Evolutionary conservation across 2,797 vertebrate species (phyloP).

Genomic region (Chelonia mydas): DNA sequence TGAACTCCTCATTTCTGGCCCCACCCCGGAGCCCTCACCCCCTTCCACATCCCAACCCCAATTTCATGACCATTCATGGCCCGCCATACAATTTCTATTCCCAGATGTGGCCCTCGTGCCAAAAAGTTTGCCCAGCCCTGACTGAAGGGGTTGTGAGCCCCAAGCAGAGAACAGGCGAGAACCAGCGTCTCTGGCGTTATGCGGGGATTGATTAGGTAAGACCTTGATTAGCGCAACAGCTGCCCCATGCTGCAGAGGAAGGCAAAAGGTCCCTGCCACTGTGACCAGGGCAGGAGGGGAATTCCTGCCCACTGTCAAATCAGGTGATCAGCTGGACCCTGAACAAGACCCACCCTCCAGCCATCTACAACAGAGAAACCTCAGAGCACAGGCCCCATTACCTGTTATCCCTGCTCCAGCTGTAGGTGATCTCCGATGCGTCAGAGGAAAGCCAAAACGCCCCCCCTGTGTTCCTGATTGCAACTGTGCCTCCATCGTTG

Average conservation of each 20-base stretch:
- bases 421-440: not conserved
- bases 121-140: too few species aligned
- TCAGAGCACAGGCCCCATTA: not conserved
- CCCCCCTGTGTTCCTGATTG: not conserved
- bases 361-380: not conserved
- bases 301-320: not conserved
- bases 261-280: not conserved
- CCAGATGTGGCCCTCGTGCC: too few species aligned
- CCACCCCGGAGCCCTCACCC: too few species aligned
- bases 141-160: not conserved
- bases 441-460: not conserved
- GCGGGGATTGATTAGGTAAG: not conserved
- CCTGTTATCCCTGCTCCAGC: too few species aligned
- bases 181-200: not conserved
- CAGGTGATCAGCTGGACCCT: not conserved
- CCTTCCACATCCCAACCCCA: too few species aligned
- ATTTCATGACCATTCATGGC: too few species aligned
- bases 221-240: not conserved
- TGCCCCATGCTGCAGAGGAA: not conserved
- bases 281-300: fast-evolving
- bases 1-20: too few species aligned
- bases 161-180: not conserved
- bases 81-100: too few species aligned
- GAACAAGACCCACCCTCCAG: not conserved
- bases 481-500: not conserved